Evolutionary conservation across 1,140 invertebrate genomes (phyloP).

Genomic region (Trichonephila inaurata): DNA sequence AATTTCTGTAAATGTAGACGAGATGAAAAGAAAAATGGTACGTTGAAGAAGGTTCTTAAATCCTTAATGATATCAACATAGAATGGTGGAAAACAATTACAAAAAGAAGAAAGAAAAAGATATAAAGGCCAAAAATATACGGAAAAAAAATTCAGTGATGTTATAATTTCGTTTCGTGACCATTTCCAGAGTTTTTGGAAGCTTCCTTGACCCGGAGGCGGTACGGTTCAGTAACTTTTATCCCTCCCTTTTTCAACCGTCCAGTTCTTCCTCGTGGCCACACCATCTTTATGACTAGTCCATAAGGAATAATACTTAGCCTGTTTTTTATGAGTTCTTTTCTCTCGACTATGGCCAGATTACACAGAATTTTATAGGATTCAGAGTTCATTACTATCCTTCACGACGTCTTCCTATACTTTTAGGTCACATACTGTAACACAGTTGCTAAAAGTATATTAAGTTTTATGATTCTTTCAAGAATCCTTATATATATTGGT

Average conservation of each 20-base stretch:
- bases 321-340: no score
- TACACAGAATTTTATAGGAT: neutral
- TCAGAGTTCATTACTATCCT: neutral
- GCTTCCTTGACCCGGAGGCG: conserved; percentile 11
- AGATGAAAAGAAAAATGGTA: no score
- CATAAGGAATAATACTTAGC: neutral
- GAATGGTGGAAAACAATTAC: no score
- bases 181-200: neutral
- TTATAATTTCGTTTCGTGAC: neutral
- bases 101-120: no score
- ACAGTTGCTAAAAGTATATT: neutral
- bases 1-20: no score
- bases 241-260: neutral
- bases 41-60: no score
- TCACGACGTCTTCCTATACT: neutral
- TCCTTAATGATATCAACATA: no score
- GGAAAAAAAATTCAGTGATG: no score
- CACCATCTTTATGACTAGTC: neutral
- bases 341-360: neutral
- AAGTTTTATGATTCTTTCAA: no score
- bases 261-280: neutral
- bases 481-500: neutral
- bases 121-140: no score
- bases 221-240: conserved; percentile 3
- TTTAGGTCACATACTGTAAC: neutral